Percentiles rank a stretch among this genome's conserved stretches.
Evolutionary conservation across 1,140 invertebrate genomes (phyloP).

Genomic region (Neocloeon triangulifer): DNA sequence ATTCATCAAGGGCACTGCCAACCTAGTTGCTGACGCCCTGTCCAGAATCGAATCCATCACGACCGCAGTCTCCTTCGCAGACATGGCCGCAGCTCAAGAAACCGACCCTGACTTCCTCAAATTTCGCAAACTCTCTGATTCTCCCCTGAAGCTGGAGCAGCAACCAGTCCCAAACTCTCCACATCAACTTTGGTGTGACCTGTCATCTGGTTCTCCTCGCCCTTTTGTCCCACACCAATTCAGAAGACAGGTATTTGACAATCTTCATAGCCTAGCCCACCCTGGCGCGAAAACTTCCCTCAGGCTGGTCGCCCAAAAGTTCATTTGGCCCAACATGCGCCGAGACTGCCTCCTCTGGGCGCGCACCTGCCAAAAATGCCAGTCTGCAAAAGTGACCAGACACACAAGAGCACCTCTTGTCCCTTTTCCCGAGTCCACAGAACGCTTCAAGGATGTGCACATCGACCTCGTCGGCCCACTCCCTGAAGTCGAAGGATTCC

Average conservation of each 20-base stretch:
- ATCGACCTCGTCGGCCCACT: constrained; percentile 15
- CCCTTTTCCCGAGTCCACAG: constrained; percentile 9
- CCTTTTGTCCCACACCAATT: constrained; percentile 11
- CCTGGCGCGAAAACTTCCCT: constrained; percentile 10
- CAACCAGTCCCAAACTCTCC: constrained; percentile 1
- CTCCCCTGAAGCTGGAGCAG: no score
- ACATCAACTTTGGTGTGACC: constrained; percentile 4
- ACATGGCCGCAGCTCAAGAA: constrained; percentile 3
- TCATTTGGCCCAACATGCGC: constrained; percentile 18
- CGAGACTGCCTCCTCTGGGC: constrained; percentile 11
- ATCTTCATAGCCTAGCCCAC: constrained; percentile 12
- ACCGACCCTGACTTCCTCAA: no score
- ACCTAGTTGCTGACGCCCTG: constrained; percentile 6
- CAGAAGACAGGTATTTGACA: constrained; percentile 10
- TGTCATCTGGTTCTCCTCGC: no score
- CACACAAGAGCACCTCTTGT: constrained; percentile 10
- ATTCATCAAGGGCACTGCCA: neutral
- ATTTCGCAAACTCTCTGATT: no score
- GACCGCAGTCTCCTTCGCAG: neutral
- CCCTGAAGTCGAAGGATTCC: constrained; percentile 8
- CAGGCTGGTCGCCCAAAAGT: constrained; percentile 15
- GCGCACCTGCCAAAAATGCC: constrained; percentile 11
- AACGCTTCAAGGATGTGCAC: constrained; percentile 12
- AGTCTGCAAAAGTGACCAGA: constrained; percentile 12
- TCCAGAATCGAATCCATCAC: constrained; percentile 1